Conservation (phyloP, 2,797 vertebrate genomes). For the Notolepis coatsorum region DNA sequence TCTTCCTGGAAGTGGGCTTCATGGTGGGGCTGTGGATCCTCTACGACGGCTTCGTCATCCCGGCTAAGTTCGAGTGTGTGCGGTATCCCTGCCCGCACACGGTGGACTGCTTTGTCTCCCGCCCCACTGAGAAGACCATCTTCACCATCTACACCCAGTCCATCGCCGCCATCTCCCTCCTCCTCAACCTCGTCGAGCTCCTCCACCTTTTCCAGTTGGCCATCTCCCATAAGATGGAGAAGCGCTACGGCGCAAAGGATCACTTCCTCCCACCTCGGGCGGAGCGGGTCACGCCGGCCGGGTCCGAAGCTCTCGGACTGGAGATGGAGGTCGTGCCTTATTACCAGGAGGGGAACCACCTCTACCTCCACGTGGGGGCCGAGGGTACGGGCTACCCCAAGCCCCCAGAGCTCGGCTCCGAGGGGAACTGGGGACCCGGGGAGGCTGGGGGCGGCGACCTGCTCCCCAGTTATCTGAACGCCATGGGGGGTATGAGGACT, state of each 20-base stretch:
- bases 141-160: constrained; percentile 85
- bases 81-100: constrained; percentile 79
- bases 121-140: constrained; percentile 87
- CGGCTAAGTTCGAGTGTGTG: constrained; percentile 74
- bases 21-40: constrained; percentile 83
- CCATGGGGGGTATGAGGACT: constrained; percentile 55
- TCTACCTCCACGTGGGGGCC: constrained; percentile 31
- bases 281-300: not conserved
- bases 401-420: constrained; percentile 54
- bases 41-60: constrained; percentile 82
- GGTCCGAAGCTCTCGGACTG: constrained; percentile 9
- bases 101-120: constrained; percentile 87
- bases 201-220: constrained; percentile 75
- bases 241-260: constrained; percentile 28
- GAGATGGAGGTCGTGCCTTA: not conserved
- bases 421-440: constrained; percentile 45
- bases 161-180: constrained; percentile 76
- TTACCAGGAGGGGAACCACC: constrained; percentile 45
- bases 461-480: constrained; percentile 77
- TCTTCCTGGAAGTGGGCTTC: constrained; percentile 81
- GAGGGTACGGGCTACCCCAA: constrained; percentile 21
- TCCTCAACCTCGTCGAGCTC: constrained; percentile 84
- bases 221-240: constrained; percentile 66
- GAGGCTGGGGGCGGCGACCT: constrained; percentile 25
- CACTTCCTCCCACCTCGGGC: constrained; percentile 15